Conservation (phyloP, 1,140 invertebrate species). For the Tetragonula clypearis region DNA sequence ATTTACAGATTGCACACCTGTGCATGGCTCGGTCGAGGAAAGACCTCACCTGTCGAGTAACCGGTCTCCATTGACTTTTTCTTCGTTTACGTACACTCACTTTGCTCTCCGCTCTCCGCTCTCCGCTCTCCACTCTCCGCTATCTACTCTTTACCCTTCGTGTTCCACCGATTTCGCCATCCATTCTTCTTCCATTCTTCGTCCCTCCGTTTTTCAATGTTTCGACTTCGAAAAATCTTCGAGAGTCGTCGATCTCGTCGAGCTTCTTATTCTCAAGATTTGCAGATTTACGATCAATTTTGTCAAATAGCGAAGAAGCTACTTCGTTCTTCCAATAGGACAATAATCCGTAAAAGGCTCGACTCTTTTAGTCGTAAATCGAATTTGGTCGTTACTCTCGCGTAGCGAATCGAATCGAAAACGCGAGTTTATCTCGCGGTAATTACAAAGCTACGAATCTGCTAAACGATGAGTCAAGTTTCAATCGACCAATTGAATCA, state of each 20-base stretch:
- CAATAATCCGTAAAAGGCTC: no score
- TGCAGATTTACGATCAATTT: no score
- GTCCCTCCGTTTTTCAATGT: background rate
- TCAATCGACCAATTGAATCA: background rate
- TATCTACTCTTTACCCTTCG: constrained; percentile 16
- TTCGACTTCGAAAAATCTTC: background rate
- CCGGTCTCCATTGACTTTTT: constrained; percentile 81
- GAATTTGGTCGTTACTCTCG: no score
- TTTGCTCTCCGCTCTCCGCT: constrained; percentile 44
- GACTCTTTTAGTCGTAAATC: no score
- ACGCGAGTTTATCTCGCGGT: background rate
- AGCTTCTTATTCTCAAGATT: no score
- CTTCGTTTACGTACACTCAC: constrained; percentile 75
- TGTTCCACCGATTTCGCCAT: background rate
- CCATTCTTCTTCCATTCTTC: background rate
- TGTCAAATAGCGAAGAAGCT: no score
- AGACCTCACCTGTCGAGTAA: constrained; percentile 81
- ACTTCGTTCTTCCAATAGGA: no score
- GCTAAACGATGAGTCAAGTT: background rate
- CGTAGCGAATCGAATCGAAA: no score
- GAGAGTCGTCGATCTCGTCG: no score
- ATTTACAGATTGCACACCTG: constrained; percentile 81
- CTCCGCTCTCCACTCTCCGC: constrained; percentile 5
- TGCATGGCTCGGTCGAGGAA: constrained; percentile 75
- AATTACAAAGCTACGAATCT: background rate